A percentile compares a stretch with the other conserved stretches of the same genome.
Evolutionary conservation across 2,797 vertebrate species (phyloP).

Genomic region (Paratrypauchen microcephalus): DNA sequence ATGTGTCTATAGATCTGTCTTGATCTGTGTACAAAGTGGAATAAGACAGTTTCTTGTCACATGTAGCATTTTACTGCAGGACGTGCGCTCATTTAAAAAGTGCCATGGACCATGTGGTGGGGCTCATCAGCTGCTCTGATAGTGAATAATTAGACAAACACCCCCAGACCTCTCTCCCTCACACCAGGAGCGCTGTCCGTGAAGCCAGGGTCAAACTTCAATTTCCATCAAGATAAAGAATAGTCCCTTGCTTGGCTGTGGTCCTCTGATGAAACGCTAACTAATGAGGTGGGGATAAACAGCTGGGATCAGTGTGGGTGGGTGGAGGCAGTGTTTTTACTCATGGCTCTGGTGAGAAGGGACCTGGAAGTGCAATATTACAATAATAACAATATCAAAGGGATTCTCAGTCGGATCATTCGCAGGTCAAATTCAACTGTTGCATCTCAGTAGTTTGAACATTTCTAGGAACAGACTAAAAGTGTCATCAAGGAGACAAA

Average conservation of each 20-base stretch:
- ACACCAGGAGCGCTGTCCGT: constrained; percentile 13
- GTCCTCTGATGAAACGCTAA: constrained; percentile 42
- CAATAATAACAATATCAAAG: not conserved
- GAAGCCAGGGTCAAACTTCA: constrained; percentile 35
- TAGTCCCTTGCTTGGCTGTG: constrained; percentile 22
- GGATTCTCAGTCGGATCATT: not conserved
- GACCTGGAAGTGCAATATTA: too few relatives aligned
- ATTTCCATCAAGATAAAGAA: constrained; percentile 33
- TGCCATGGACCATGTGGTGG: constrained; percentile 19
- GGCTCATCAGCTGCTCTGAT: constrained; percentile 32
- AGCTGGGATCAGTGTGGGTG: constrained; percentile 21
- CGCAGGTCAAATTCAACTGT: constrained; percentile 2
- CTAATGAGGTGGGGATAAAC: constrained; percentile 39
- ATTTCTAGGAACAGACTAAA: not conserved
- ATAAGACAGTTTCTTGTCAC: constrained; percentile 10
- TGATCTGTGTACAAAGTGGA: not conserved
- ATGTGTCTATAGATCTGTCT: not conserved
- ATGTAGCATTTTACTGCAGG: not conserved
- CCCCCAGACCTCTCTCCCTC: constrained; percentile 18
- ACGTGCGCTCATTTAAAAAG: constrained; percentile 45
- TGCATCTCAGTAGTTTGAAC: constrained; percentile 2
- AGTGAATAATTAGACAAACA: constrained; percentile 48
- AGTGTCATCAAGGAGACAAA: not conserved
- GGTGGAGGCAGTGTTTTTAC: constrained; percentile 6
- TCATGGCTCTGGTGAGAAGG: constrained; percentile 1